These are phyloP conservation scores for Netelia inedita DNA, from an alignment of 2,888 invertebrate species.

Conservation along the genomic window DNA sequence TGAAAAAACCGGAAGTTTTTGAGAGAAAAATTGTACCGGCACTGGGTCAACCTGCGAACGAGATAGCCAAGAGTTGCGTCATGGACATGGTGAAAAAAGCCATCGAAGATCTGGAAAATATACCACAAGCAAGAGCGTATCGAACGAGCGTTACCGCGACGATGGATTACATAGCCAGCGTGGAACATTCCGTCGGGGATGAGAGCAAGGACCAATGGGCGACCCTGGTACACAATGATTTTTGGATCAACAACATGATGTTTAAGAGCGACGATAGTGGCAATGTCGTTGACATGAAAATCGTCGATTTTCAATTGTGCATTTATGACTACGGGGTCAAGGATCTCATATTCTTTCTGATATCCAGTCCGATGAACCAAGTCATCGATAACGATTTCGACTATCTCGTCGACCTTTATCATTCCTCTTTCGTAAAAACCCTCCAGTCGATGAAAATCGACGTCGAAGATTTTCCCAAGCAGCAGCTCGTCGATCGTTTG, in stretches of 20 bases:
- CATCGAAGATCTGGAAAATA: conserved; percentile 73
- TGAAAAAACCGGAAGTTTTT: conserved; percentile 79
- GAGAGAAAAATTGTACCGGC: conserved; percentile 74
- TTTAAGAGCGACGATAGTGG: conserved; percentile 77
- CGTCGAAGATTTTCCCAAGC: conserved; percentile 63
- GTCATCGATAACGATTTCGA: conserved; percentile 79
- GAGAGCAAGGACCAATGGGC: conserved; percentile 73
- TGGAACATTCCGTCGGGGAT: conserved; percentile 42
- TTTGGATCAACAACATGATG: conserved; percentile 85
- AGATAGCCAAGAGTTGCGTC: conserved; percentile 74
- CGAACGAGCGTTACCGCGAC: conserved; percentile 76
- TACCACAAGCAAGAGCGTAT: conserved; percentile 74
- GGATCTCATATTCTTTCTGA: conserved; percentile 82
- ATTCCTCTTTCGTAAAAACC: conserved; percentile 77
- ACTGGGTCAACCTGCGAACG: conserved; percentile 70
- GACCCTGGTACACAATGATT: conserved; percentile 82
- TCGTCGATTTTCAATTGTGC: conserved; percentile 83
- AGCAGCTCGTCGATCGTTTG: conserved; percentile 75
- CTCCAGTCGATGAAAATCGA: conserved; percentile 76
- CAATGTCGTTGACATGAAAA: conserved; percentile 78
- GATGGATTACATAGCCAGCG: conserved; percentile 70
- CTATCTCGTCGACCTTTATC: conserved; percentile 79
- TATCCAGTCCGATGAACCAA: conserved; percentile 79
- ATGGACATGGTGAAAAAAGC: conserved; percentile 78
- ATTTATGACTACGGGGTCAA: conserved; percentile 79